Base-by-base conservation (phyloP, 2,113 vertebrate species). In the Perca fluviatilis region DNA sequence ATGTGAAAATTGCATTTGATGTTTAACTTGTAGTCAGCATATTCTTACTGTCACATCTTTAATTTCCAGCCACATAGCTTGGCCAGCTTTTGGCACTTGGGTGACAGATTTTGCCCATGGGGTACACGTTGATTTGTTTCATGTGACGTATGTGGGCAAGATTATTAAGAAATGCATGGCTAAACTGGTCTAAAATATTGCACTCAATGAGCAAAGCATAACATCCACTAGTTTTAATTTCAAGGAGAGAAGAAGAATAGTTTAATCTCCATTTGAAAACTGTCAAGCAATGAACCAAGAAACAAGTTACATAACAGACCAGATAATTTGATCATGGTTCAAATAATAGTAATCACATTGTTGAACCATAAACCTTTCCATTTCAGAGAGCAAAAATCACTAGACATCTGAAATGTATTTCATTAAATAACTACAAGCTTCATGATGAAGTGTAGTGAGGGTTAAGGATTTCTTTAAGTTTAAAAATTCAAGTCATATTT, bases 11-110 rank as follows among this genome's bases (percentile, higher is more conserved):
- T 83, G 43, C n/a, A 51, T 54, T 40, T 47, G 77, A 71, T 74
- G 56, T 84, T 82, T 36, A 62, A 62, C 49, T 25, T 63, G 10
- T 43, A 69, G 54, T 84, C 77, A 78, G 73, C 83, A 75, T 66
- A 70, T 85, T 81, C 57, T 67, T 36, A 40, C 27, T 80, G 36
- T 63, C 64, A 86, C 57, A 68, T 46, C 69, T 82, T 74, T 77
- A 63, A 82, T 65, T 80, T 61, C 46, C 53, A 65, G 30, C 40
- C 57, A 51, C 51, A 73, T 46, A 21, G 51, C 77, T 23, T 19
- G 79, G 53, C 58, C 27, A 51, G 56, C 67, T 21, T 46, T 64
- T 80, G 61, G 83, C 83, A 77, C 53, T 62, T 19, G 64, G 70
- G 56, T 57, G 56, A 57, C 23, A 57, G 56, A 79, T 63, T 69